Base-by-base conservation (phyloP, 2,888 invertebrate species). In the Nematopogon swammerdamellus region DNA sequence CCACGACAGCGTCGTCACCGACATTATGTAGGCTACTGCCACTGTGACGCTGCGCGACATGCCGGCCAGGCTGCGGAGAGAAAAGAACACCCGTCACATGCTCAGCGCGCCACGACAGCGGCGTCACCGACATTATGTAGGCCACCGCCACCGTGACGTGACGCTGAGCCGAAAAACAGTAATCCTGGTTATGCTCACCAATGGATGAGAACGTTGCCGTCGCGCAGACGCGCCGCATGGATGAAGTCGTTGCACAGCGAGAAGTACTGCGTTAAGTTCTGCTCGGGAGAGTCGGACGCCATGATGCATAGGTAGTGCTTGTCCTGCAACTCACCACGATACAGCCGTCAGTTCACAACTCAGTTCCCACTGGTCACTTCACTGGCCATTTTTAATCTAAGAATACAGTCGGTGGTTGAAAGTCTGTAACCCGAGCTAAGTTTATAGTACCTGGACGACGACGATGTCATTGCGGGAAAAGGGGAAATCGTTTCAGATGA, bases 1-100 rank as follows among this genome's bases (percentile, higher is more conserved):
- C 94, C 95, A 96, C 51, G 85, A 88, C 47, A 97, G 82, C 54
- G 87, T 82, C 19, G 97, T 95, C 53, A 91, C 92, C 45, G 94
- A 91, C 96, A 97, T 97, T 55, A 97, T 91, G 75, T 97, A 97
- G 43, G 97, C 97, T 51, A 95, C 94, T 0, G 94, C 92, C 49
- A 97, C 91, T 0, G 97, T 96, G 56, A 97, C 97, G 63, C 96
- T 96, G 18, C 97, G 86, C 1, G 97, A 97, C 89, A 97, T 95
- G 29, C 97, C 97, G 18, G 97, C 97, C 64, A 97, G 77, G 71
- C 95, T 95, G 76, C 47, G n/a, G n/a, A n/a, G n/a, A n/a, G n/a
- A n/a, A n/a, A n/a, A n/a, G 61, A 63, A 52, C 48, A 53, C 53
- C 25, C 36, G 51, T 52, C 17, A 16, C 8, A 30, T 30, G 14